Base-by-base conservation (phyloP, 1,140 invertebrate genomes). In the Atopsyche davidsoni region DNA sequence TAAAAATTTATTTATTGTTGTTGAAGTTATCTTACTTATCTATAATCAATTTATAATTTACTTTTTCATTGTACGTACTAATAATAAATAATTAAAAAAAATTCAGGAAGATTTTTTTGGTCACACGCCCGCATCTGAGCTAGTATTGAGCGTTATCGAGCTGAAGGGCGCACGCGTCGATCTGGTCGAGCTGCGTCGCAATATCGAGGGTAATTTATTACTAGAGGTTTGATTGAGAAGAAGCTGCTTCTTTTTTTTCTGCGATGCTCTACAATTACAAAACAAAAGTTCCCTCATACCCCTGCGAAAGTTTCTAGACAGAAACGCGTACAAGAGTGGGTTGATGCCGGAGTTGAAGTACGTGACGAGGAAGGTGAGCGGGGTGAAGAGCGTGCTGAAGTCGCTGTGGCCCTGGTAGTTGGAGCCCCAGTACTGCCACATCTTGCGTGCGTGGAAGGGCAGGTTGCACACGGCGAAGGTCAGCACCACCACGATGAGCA, bases 311-410 rank as follows among this genome's bases (percentile, higher is more conserved):
- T 86, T 86, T 41, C 84, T 81, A 1, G 87, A 90, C 41, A 92
- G 72, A 62, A 91, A 85, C 1, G 87, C 87, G 66, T 92, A 92
- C 4, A 92, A 75, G 24, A 92, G 66, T 1, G 88, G 87, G 69
- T 92, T 91, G 42, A 91, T 76, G 22, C 82, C 88, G 6, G 85
- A 89, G 73, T 92, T 91, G 64, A 85, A 81, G 60, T 89, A 92
- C 31, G 87, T 82, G 53, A 89, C 78, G 22, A 91, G 76, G 66
- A 85, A 88, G 10, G 87, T 89, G 14, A 86, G 71, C 1, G 88
- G 86, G 4, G 88, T 88, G 40, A 91, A 73, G 1, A 90, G 68
- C n/a, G 82, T 79, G 62, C 82, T 85, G 60, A 86, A 81, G 57
- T 80, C 72, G 36, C 78, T 79, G 23, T 75, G 76, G 32, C 77